Evolutionary conservation across 1,140 invertebrate genomes (phyloP).

Genomic region (Drosophila arawakana): DNA sequence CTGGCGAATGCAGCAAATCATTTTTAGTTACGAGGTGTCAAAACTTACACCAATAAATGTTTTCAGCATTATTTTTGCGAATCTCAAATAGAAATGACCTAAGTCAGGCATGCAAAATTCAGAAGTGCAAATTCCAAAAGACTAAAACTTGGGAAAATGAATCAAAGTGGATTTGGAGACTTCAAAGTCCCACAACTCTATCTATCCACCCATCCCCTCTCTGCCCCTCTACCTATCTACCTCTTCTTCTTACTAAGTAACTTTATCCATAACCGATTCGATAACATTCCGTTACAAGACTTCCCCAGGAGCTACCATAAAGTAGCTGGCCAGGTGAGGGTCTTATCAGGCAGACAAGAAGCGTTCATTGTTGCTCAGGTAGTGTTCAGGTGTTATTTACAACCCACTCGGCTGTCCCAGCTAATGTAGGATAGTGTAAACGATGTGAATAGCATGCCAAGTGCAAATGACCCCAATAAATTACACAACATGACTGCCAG

Average conservation of each 20-base stretch:
- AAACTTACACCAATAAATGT: slow-evolving; percentile 16
- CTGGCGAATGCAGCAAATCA: slow-evolving; percentile 25
- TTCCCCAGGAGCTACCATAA: too few species aligned
- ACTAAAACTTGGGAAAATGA: too few species aligned
- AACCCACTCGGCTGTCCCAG: slow-evolving; percentile 25
- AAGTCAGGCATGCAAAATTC: not conserved
- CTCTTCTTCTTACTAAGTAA: too few species aligned
- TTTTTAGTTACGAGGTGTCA: slow-evolving; percentile 29
- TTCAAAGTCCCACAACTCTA: too few species aligned
- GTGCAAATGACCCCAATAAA: slow-evolving; percentile 69
- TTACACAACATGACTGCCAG: slow-evolving; percentile 55
- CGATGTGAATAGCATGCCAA: slow-evolving; percentile 45
- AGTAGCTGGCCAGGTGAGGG: not conserved
- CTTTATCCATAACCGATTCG: too few species aligned
- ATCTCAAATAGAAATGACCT: not conserved
- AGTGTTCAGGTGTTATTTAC: slow-evolving; percentile 55
- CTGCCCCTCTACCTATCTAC: too few species aligned
- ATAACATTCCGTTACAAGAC: too few species aligned
- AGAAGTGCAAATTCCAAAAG: too few species aligned
- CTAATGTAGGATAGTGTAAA: slow-evolving; percentile 15
- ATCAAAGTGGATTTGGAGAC: too few species aligned
- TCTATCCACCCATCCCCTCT: too few species aligned
- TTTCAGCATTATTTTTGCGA: not conserved
- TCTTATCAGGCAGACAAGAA: slow-evolving; percentile 22
- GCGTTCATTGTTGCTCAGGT: slow-evolving; percentile 3